phyloP scores from a whole-genome alignment of 2,888 invertebrate species.

The Mesorhabditis sp. region DNA sequence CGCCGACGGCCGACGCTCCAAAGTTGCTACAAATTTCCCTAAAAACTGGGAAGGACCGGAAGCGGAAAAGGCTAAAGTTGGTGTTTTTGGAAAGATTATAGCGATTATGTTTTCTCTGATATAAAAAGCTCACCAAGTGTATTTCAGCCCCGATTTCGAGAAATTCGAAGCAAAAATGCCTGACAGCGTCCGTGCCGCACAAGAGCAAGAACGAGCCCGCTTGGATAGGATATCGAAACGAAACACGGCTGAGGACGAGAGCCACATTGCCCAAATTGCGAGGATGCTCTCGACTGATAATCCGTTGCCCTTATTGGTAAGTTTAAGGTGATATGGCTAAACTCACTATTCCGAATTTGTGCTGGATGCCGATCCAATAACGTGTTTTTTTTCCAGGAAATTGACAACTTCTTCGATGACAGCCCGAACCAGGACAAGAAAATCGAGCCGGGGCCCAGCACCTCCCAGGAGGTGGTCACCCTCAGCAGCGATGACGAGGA shows the following conservation, averaged over 20 bases:
- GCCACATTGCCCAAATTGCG: conserved; percentile 1
- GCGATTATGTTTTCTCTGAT: background rate
- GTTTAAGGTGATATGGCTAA: too few species aligned
- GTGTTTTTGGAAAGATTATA: background rate
- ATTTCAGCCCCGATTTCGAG: background rate
- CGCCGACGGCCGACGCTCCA: background rate
- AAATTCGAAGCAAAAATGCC: background rate
- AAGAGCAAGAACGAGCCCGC: background rate
- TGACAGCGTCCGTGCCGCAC: background rate
- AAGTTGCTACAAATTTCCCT: background rate
- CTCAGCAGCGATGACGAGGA: conserved; percentile 22
- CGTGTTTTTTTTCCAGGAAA: background rate
- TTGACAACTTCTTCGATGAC: background rate
- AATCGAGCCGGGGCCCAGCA: background rate
- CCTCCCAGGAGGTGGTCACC: conserved; percentile 5
- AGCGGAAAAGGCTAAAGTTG: background rate
- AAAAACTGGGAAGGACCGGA: background rate
- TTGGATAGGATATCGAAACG: background rate
- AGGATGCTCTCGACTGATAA: background rate
- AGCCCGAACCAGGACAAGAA: background rate
- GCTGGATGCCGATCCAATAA: background rate
- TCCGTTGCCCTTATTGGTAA: too few species aligned
- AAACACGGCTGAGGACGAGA: background rate
- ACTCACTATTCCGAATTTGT: too few species aligned
- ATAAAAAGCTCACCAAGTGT: background rate